Evolutionary conservation across 2,888 invertebrate species (phyloP), one percentile per base, ranked within the genome.

Genomic region (Nomada ferruginata): DNA sequence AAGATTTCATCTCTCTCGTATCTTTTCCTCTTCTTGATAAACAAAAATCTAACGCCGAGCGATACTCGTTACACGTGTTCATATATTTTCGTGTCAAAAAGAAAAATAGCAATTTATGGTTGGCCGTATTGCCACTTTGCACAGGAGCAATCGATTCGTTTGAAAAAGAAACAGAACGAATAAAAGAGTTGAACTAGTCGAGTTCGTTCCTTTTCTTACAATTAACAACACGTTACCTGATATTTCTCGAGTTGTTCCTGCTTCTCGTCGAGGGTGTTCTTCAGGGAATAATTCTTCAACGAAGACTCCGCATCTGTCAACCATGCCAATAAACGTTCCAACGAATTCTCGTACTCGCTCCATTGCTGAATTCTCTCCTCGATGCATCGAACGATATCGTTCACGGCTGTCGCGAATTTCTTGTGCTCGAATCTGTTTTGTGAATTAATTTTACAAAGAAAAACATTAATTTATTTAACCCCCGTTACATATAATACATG

Each of bases 351-450:
- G 92, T 98, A 99, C 89, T 98, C 97, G 83, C 96, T 96, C 98
- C 98, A 98, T 93, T 98, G 97, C 87, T 97, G 96, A 84, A 98
- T 95, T 86, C 97, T 96, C 87, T 97, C 97, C 93, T 98, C 97
- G 50, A 98, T 95, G 29, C 96, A 96, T 82, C 97, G 96, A 89
- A 96, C 96, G 0, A 97, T 97, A 90, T 98, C 98, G 86, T 95
- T 96, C 50, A 98, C 94, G 0, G 97, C 96, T 0, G 96, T 95
- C 2, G 96, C 95, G 88, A 98, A 97, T 92, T 98, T 98, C 85
- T 97, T 97, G 89, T 96, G 96, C 90, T 98, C 98, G 81, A 97
- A 97, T 93, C 96, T 95, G 47, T 65, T 18, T 3, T 3, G 55
- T 2, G n/a, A 15, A 61, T 52, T 36, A 7, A 36, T 23, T 70